phyloP scores from a whole-genome alignment of 2,797 vertebrate genomes.

The Synaphobranchus kaupii region DNA sequence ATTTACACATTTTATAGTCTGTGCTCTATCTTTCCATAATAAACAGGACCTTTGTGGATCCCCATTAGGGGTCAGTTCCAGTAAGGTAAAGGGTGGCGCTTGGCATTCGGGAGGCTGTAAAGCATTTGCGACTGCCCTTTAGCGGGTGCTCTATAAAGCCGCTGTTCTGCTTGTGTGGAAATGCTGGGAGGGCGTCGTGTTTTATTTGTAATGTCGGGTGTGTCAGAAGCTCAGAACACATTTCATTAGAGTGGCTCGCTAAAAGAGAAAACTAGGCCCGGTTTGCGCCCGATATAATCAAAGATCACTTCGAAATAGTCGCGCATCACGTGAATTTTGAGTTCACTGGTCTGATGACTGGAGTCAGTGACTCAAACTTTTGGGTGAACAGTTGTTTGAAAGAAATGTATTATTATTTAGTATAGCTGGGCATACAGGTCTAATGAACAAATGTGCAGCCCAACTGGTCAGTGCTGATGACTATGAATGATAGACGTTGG shows the following conservation, averaged over 20 bases:
- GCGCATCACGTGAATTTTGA: background rate
- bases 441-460: too few relatives aligned
- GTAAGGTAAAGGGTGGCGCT: background rate
- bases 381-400: background rate
- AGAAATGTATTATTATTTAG: background rate
- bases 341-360: background rate
- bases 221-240: background rate
- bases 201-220: background rate
- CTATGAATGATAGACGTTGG: background rate
- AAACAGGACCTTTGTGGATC: conserved; percentile 1
- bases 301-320: background rate
- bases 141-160: background rate
- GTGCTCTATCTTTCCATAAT: background rate
- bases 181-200: background rate
- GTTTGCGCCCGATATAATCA: background rate
- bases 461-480: too few relatives aligned
- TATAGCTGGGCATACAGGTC: too few relatives aligned
- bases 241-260: background rate
- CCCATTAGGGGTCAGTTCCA: background rate
- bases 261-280: background rate
- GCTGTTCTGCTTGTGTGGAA: background rate
- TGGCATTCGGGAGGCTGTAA: background rate
- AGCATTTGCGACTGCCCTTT: background rate
- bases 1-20: conserved; percentile 19
- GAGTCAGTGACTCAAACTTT: background rate